Percentiles rank a stretch among this genome's conserved stretches.
Evolutionary conservation across 2,113 vertebrate species (phyloP).

Genomic region (Colistium nudipinnis): DNA sequence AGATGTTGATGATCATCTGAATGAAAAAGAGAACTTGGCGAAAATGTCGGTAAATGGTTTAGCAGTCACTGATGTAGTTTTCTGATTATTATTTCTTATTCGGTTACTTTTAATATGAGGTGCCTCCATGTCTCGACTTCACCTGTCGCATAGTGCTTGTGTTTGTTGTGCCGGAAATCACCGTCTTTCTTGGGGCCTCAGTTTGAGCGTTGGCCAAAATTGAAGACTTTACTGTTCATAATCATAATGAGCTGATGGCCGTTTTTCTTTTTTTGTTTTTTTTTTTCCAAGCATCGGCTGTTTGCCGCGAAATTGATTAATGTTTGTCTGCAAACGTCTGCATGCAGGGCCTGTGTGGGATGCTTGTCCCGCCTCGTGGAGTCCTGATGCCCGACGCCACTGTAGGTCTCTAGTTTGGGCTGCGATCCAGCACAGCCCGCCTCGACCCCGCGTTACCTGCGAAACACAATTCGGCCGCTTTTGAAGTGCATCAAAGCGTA

Average conservation of each 20-base stretch:
- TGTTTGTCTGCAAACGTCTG: not conserved
- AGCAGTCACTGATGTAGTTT: too few species aligned
- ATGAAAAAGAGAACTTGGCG: too few species aligned
- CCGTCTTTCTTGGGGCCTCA: not conserved
- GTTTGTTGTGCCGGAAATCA: not conserved
- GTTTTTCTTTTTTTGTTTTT: not conserved
- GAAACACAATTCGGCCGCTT: conserved; percentile 36
- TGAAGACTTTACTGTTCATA: not conserved
- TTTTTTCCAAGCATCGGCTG: too few species aligned
- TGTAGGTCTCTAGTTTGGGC: conserved; percentile 4
- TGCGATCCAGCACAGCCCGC: conserved; percentile 12
- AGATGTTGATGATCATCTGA: too few species aligned
- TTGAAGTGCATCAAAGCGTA: conserved; percentile 39
- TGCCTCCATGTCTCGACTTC: not conserved
- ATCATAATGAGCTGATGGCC: not conserved
- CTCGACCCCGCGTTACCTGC: conserved; percentile 37
- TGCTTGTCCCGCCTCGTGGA: not conserved
- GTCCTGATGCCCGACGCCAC: not conserved
- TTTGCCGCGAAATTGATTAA: not conserved
- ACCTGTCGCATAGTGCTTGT: not conserved
- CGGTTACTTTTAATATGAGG: too few species aligned
- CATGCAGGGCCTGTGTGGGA: not conserved
- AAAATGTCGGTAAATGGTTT: too few species aligned
- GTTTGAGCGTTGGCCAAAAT: not conserved
- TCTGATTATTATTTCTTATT: too few species aligned